Conservation (phyloP, 1,140 invertebrate species). For the Varroa destructor region DNA sequence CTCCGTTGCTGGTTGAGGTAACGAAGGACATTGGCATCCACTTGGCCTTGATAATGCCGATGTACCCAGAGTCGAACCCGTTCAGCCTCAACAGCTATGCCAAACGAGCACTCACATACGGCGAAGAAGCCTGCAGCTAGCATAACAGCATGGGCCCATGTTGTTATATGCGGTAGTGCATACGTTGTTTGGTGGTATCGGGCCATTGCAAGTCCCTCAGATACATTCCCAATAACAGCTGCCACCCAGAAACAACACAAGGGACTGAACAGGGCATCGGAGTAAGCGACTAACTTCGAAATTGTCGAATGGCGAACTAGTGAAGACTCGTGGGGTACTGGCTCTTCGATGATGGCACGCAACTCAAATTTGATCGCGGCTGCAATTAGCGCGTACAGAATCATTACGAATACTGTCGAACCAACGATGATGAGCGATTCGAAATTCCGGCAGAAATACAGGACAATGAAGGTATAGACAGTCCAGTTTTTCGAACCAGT, state of each 20-base stretch:
- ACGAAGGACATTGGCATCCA: slow-evolving; percentile 10
- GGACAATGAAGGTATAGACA: slow-evolving; percentile 2
- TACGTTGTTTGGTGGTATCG: slow-evolving; percentile 19
- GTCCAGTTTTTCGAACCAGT: slow-evolving; percentile 19
- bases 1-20: slow-evolving; percentile 21
- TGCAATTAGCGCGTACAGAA: slow-evolving; percentile 13
- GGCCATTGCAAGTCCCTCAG: slow-evolving; percentile 11
- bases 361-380: slow-evolving; percentile 23
- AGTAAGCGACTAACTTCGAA: background rate
- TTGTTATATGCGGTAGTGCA: slow-evolving; percentile 16
- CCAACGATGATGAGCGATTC: slow-evolving; percentile 16
- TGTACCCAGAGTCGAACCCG: slow-evolving; percentile 22
- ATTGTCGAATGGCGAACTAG: slow-evolving; percentile 19
- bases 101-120: slow-evolving; percentile 20
- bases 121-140: slow-evolving; percentile 13
- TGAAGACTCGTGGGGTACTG: slow-evolving; percentile 1
- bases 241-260: slow-evolving; percentile 20
- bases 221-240: slow-evolving; percentile 8
- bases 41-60: background rate
- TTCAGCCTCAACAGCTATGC: slow-evolving; percentile 1
- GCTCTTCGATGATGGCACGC: slow-evolving; percentile 21
- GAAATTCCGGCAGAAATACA: slow-evolving; percentile 16
- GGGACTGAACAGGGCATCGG: slow-evolving; percentile 6
- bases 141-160: slow-evolving; percentile 23
- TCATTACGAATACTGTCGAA: slow-evolving; percentile 11